Conservation (phyloP, 1,140 invertebrate genomes). For the Drosophila ironensis region DNA sequence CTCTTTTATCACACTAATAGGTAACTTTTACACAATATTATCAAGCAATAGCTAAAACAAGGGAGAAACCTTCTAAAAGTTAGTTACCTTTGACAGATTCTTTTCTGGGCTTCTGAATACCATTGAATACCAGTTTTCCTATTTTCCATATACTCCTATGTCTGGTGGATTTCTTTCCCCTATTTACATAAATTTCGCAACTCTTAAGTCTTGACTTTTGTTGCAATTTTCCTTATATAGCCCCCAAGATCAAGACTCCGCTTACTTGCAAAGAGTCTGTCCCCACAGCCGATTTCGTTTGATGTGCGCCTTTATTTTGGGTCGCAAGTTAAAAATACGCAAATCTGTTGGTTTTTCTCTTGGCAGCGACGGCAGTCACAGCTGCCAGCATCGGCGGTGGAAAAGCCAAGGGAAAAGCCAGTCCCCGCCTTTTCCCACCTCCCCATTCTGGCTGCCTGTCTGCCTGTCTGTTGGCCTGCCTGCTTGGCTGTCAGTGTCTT, state of each 20-base stretch:
- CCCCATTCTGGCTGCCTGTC: too few relatives aligned
- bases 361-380: constrained; percentile 22
- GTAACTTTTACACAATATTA: too few relatives aligned
- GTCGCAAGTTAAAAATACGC: constrained; percentile 38
- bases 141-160: too few relatives aligned
- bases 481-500: not conserved
- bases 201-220: not conserved
- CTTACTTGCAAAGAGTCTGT: not conserved
- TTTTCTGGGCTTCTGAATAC: too few relatives aligned
- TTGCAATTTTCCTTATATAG: not conserved
- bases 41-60: too few relatives aligned
- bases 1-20: too few relatives aligned
- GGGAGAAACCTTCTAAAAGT: too few relatives aligned
- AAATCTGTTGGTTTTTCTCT: constrained; percentile 16
- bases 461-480: not conserved
- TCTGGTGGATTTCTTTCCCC: too few relatives aligned
- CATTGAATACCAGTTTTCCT: too few relatives aligned
- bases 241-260: constrained; percentile 20
- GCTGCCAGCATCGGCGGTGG: constrained; percentile 4
- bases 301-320: constrained; percentile 28
- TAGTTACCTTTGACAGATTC: too few relatives aligned
- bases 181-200: not conserved
- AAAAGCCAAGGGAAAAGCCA: not conserved
- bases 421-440: too few relatives aligned
- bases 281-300: constrained; percentile 2